Evolutionary conservation across 2,797 vertebrate genomes (phyloP).

Genomic region (Microctenopoma steveboyesi): DNA sequence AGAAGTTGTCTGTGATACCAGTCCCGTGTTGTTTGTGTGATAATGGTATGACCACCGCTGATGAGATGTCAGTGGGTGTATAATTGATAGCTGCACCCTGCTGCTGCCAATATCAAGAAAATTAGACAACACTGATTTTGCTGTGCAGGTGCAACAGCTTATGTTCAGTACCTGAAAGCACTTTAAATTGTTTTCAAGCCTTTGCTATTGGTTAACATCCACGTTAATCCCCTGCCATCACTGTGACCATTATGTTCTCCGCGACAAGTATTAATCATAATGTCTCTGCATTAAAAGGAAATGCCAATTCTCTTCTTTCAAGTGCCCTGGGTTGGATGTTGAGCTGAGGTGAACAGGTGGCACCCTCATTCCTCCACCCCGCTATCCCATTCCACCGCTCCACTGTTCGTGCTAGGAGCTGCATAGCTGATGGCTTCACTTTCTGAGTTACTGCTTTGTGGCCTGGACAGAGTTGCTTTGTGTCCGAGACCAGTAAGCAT

Average conservation of each 20-base stretch:
- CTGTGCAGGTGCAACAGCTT: too few relatives aligned
- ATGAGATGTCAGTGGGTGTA: too few relatives aligned
- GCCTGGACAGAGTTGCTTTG: constrained; percentile 58
- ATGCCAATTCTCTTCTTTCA: constrained; percentile 31
- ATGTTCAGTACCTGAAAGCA: neutral
- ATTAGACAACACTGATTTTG: too few relatives aligned
- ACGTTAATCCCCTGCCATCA: constrained; percentile 26
- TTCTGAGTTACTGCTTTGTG: constrained; percentile 52
- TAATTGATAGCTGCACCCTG: too few relatives aligned
- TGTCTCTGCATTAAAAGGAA: constrained; percentile 38
- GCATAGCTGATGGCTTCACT: constrained; percentile 61
- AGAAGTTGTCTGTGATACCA: too few relatives aligned
- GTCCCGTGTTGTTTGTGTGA: too few relatives aligned
- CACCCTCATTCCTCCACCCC: constrained; percentile 34
- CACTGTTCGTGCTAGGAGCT: constrained; percentile 53
- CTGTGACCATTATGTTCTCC: constrained; percentile 6
- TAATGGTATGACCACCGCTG: too few relatives aligned
- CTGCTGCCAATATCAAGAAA: too few relatives aligned
- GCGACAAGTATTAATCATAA: constrained; percentile 19
- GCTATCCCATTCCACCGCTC: constrained; percentile 30
- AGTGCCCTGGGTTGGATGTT: constrained; percentile 35
- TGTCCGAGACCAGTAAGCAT: constrained; percentile 55
- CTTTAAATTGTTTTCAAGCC: constrained; percentile 9
- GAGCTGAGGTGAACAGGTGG: constrained; percentile 77
- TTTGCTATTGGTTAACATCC: constrained; percentile 20